A percentile compares a stretch with the other conserved stretches of the same genome.
These are phyloP conservation scores for Glomeris maerens DNA, from an alignment of 1,140 invertebrate species.

Conservation along the genomic window DNA sequence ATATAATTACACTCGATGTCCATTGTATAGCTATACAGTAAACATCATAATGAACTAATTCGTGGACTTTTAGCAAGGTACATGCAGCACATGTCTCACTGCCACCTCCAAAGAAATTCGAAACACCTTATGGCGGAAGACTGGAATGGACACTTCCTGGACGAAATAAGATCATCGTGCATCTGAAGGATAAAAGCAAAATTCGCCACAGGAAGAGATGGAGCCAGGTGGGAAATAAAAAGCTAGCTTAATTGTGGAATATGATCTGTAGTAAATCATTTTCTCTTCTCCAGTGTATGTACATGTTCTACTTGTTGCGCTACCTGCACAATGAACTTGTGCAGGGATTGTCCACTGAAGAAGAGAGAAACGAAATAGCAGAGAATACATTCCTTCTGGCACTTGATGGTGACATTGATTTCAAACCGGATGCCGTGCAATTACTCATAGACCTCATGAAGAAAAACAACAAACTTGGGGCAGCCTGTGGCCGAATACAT, in stretches of 20 bases:
- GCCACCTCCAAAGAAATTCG: conserved; percentile 27
- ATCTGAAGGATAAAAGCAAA: conserved; percentile 34
- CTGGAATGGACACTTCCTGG: conserved; percentile 31
- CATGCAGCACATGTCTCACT: conserved; percentile 15
- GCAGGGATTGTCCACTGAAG: conserved; percentile 12
- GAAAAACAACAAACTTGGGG: conserved; percentile 37
- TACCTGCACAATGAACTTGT: conserved; percentile 34
- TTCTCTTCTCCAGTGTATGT: conserved; percentile 39
- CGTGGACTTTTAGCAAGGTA: conserved; percentile 15
- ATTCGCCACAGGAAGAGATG: conserved; percentile 36
- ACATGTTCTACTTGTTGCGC: conserved; percentile 49
- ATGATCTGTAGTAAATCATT: no score
- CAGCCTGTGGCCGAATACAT: conserved; percentile 41
- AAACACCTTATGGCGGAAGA: conserved; percentile 34
- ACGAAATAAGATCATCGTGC: conserved; percentile 31
- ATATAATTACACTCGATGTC: no score
- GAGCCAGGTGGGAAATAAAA: conserved; percentile 26
- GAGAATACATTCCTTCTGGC: conserved; percentile 41
- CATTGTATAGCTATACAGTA: no score
- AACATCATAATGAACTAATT: no score
- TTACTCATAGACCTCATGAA: conserved; percentile 41
- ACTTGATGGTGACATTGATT: conserved; percentile 42
- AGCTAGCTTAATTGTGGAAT: neutral
- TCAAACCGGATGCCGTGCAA: conserved; percentile 37
- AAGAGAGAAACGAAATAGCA: conserved; percentile 32